Conservation (phyloP, 1,140 invertebrate species). For the Pristionchus pacificus region DNA sequence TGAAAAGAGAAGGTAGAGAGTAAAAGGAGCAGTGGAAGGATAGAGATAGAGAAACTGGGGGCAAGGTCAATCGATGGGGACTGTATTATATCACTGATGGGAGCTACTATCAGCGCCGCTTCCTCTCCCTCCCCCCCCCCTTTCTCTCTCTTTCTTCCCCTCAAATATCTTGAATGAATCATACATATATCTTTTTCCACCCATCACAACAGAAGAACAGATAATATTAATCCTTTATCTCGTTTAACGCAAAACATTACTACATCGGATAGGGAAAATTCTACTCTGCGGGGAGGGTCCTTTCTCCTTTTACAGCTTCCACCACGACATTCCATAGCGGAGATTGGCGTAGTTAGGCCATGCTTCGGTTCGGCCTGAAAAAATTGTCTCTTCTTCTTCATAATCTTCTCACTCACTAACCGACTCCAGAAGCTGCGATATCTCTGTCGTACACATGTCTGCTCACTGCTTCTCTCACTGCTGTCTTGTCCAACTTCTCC, state of each 20-base stretch:
- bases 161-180: slow-evolving; percentile 14
- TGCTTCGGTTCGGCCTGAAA: slow-evolving; percentile 38
- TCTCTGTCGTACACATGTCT: slow-evolving; percentile 38
- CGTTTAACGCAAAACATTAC: no score
- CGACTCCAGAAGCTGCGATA: slow-evolving; percentile 32
- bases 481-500: slow-evolving; percentile 14
- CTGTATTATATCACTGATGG: not conserved
- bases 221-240: no score
- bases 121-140: not conserved
- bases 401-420: slow-evolving; percentile 18
- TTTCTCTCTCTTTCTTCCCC: not conserved
- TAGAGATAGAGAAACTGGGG: not conserved
- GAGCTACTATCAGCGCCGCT: not conserved
- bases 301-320: slow-evolving; percentile 26
- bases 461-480: slow-evolving; percentile 35
- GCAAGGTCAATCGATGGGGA: not conserved
- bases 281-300: not conserved
- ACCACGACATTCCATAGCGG: slow-evolving; percentile 40
- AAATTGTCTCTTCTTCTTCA: not conserved
- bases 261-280: no score
- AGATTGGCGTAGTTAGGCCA: slow-evolving; percentile 31
- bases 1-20: slow-evolving; percentile 4
- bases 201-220: no score
- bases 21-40: slow-evolving; percentile 8
- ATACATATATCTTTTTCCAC: no score